Evolutionary conservation across 2,113 vertebrate species (phyloP), one percentile per base, ranked within the genome.

Genomic region (Caretta caretta): DNA sequence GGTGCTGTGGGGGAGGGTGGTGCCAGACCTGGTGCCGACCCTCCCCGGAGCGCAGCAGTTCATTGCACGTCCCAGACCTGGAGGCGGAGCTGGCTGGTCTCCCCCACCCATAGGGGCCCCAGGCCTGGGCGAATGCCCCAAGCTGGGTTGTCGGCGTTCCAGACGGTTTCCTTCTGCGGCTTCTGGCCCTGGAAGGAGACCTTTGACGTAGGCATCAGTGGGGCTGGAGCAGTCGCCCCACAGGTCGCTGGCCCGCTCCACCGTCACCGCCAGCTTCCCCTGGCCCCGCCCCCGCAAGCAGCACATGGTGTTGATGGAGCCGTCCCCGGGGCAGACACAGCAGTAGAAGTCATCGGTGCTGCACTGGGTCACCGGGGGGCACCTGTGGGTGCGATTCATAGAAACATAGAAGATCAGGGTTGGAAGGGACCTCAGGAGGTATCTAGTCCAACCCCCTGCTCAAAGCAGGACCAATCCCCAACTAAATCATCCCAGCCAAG

Each of bases 41-140:
- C 38, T 27, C 24, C 3, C 98, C 99, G 0, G 96, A 35, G 10
- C 13, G 83, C 8, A 98, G 76, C 3, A 16, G 0, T 11, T 10
- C 17, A 48, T 97, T 86, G 75, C 99, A 99, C 51, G 10, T 99
- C 99, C 99, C 99, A 99, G n/a, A 99, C 98, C 95, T 99, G 98
- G 20, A 99, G 97, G 88, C 86, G 97, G n/a, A 99, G 82, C 19
- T 24, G 93, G 0, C 53, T 56, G 1, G n/a, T 93, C 0, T 54
- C 24, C 0, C 94, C 31, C 46, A 99, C 31, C 12, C 98, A n/a
- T 49, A 96, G 93, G 1, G 94, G 1, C 14, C 98, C 98, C 8
- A 99, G 91, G 87, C 99, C 97, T 1, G 98, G 31, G 6, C 8
- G 35, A 0, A 1, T 27, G 3, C 0, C 6, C 99, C 99, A 99